Evolutionary conservation across 2,113 vertebrate species (phyloP).

Genomic region (Accipiter cooperii): DNA sequence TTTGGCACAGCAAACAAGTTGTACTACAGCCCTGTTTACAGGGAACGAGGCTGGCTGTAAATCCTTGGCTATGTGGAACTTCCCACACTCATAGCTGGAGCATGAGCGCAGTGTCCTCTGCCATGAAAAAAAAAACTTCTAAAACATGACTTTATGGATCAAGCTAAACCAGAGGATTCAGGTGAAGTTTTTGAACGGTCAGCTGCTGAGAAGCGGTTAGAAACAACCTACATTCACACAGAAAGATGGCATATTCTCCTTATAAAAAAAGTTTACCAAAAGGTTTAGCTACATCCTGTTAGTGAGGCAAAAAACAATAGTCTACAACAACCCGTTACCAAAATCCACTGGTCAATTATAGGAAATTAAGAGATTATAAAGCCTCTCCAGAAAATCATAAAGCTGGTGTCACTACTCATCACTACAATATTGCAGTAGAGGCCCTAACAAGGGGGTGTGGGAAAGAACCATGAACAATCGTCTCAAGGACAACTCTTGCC

Average conservation of each 20-base stretch:
- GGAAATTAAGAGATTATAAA: background rate
- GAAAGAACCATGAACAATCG: background rate
- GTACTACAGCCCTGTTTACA: background rate
- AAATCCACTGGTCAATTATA: background rate
- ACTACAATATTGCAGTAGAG: background rate
- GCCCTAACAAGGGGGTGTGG: background rate
- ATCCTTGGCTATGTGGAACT: background rate
- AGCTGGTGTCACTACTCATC: background rate
- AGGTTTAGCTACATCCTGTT: background rate
- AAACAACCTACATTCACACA: background rate
- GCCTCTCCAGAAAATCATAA: background rate
- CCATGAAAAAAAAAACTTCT: background rate
- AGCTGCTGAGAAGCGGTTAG: background rate
- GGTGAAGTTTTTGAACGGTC: background rate
- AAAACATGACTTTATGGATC: background rate
- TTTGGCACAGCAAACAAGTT: background rate
- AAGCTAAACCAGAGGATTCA: background rate
- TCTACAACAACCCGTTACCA: background rate
- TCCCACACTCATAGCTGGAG: background rate
- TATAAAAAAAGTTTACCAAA: background rate
- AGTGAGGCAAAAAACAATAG: background rate
- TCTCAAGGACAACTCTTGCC: background rate
- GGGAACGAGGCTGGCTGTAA: background rate
- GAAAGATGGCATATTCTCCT: background rate
- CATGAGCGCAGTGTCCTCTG: background rate